Conservation (phyloP, 2,888 invertebrate species). For the Hipparchia semele region DNA sequence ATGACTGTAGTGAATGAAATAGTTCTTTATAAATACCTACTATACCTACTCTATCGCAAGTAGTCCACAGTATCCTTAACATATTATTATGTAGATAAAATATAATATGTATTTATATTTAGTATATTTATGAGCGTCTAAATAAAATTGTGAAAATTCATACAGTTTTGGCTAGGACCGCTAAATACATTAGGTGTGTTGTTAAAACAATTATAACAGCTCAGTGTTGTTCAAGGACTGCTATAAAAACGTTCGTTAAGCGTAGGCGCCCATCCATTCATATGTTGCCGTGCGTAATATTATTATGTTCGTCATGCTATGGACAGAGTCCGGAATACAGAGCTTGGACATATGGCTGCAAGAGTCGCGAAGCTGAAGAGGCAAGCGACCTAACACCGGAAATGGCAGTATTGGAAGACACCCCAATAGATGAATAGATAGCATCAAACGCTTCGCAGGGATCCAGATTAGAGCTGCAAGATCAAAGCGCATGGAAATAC, state of each 20-base stretch:
- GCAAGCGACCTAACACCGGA: too few species aligned
- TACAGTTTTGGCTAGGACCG: constrained; percentile 48
- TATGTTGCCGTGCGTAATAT: constrained; percentile 37
- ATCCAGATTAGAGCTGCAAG: too few species aligned
- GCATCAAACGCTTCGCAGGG: too few species aligned
- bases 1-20: too few species aligned
- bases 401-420: too few species aligned
- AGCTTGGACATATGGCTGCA: too few species aligned
- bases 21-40: too few species aligned
- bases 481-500: too few species aligned
- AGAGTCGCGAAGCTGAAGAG: too few species aligned
- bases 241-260: constrained; percentile 52
- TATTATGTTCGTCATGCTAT: neutral
- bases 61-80: neutral
- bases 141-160: constrained; percentile 12
- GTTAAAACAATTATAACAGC: constrained; percentile 70
- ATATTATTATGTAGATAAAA: neutral
- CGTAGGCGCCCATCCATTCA: constrained; percentile 56
- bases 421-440: too few species aligned
- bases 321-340: too few species aligned
- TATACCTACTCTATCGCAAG: neutral
- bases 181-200: constrained; percentile 41
- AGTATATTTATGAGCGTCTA: neutral
- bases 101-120: neutral
- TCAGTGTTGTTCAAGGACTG: constrained; percentile 49